Percentiles rank a stretch among this genome's conserved stretches.
Conservation (phyloP, 2,113 vertebrate genomes). For the Bubo bubo region DNA sequence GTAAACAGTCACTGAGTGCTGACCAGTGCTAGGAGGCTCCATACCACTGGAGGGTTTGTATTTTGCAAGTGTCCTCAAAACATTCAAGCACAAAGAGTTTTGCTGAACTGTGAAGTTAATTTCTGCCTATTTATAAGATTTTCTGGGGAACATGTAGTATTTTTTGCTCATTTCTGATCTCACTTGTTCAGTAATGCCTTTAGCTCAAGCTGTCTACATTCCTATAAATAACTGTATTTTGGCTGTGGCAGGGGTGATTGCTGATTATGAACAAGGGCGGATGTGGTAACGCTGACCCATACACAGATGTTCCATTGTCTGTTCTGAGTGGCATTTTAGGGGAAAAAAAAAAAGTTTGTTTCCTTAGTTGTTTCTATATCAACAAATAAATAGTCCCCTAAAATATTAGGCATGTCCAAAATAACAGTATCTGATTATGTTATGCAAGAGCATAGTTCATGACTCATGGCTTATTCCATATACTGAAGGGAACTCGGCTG, state of each 20-base stretch:
- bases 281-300: not conserved
- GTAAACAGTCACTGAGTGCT: not conserved
- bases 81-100: not conserved
- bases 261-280: not conserved
- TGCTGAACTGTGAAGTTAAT: not conserved
- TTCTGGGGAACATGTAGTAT: not conserved
- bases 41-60: not conserved
- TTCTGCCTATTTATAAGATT: not conserved
- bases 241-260: not conserved
- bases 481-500: not conserved
- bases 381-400: not conserved
- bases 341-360: not conserved
- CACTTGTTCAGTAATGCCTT: not conserved
- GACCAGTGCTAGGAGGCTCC: fast-evolving
- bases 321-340: not conserved
- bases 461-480: not conserved
- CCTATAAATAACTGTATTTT: not conserved
- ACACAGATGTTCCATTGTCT: not conserved
- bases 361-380: not conserved
- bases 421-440: not conserved
- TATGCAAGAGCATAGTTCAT: not conserved
- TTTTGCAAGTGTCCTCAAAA: not conserved
- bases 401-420: not conserved
- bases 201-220: not conserved
- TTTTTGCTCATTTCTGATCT: not conserved